Evolutionary conservation across 2,113 vertebrate species (phyloP), one percentile per base, ranked within the genome.

Genomic region (Strix aluco): DNA sequence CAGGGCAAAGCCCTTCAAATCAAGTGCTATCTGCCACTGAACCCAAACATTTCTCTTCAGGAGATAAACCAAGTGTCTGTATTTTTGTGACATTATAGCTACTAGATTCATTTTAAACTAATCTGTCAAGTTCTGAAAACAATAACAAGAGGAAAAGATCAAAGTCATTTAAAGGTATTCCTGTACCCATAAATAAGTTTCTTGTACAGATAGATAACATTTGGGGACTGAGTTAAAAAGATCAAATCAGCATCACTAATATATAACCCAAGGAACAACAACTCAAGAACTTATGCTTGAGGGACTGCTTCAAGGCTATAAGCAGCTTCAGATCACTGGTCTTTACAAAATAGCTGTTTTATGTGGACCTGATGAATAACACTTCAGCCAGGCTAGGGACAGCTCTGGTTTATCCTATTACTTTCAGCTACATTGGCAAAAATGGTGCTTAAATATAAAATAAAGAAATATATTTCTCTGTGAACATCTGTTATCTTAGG

Each of bases 311-410:
- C 75, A 96, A 93, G 66, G 55, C 69, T 84, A 36, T 52, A 81
- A 86, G 82, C 32, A 88, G 36, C 75, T 91, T 92, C 86, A 95
- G 69, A 87, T 75, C 69, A 79, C 78, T 61, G 44, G 52, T 88
- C 65, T 96, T 90, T 79, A 95, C 81, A 61, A 93, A 92, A 54
- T 15, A 69, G 22, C 86, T 94, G 65, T 77, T 93, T 90, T 88
- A 69, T 67, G 46, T 69, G 27, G 32, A 32, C 10, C 27, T 92
- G 79, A 93, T 84, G 66, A 95, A 93, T 83, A 84, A 54, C 32
- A 78, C 7, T 90, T 93, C 57, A 92, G 14, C 36, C 57, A 81
- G 30, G 40, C 55, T 88, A 74, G 94, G 80, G 30, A 52, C 54
- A 79, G 38, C 42, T 80, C 46, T 86, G 22, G 11, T 30, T 84